Conservation (phyloP, 2,113 vertebrate species). For the Erpornis zantholeuca region DNA sequence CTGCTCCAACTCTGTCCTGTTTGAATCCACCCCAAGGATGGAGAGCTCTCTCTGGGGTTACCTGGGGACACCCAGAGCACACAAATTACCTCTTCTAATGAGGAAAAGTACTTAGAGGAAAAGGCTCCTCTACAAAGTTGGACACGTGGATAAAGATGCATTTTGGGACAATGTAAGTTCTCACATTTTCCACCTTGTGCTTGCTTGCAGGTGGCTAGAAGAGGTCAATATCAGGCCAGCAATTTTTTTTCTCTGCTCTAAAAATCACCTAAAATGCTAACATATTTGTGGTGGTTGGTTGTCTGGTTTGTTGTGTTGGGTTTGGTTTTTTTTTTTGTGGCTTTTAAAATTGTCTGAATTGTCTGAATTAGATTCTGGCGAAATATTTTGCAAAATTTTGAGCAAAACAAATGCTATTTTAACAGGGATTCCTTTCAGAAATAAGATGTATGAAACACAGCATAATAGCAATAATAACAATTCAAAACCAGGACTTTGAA, state of each 20-base stretch:
- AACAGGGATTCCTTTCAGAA: not conserved
- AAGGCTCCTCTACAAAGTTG: not conserved
- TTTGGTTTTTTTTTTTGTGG: not conserved
- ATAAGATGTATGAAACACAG: not conserved
- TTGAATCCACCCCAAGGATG: not conserved
- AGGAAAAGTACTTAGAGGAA: not conserved
- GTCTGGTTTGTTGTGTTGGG: too few species aligned
- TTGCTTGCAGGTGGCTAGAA: not conserved
- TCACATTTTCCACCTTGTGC: not conserved
- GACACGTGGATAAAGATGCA: fast-evolving
- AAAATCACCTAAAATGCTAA: not conserved
- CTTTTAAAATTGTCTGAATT: not conserved
- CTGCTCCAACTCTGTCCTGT: not conserved
- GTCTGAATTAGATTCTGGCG: not conserved
- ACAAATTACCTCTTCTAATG: not conserved
- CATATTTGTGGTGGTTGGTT: not conserved
- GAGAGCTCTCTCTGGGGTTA: not conserved
- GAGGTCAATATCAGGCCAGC: not conserved
- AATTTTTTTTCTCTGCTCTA: not conserved
- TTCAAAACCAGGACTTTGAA: not conserved
- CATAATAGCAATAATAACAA: not conserved
- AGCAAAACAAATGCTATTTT: not conserved
- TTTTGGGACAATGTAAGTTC: not conserved
- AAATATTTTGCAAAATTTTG: not conserved
- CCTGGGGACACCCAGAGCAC: not conserved